These are phyloP conservation scores for Tubulanus polymorphus DNA, from an alignment of 2,888 invertebrate species.

Conservation along the genomic window DNA sequence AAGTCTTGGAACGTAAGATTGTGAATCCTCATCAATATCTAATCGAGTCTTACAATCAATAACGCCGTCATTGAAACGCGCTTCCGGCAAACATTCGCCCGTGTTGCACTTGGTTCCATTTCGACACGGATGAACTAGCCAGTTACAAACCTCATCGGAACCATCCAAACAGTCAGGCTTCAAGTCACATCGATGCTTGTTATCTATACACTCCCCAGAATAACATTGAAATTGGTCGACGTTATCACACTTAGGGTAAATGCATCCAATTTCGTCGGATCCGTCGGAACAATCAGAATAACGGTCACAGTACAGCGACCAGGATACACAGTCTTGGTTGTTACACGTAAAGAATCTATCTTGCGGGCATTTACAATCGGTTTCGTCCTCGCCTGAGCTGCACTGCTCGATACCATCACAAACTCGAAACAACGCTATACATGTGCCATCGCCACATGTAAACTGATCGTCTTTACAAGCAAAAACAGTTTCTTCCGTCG, in stretches of 20 bases:
- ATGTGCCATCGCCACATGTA: not conserved
- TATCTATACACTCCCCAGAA: not conserved
- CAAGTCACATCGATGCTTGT: not conserved
- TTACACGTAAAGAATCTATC: not conserved
- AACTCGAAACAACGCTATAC: not conserved
- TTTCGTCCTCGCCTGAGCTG: not conserved
- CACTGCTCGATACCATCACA: not conserved
- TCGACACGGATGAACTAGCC: not conserved
- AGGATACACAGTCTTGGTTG: not conserved
- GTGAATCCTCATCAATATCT: not conserved
- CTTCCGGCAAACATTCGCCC: slow-evolving; percentile 32
- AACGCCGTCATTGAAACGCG: slow-evolving; percentile 30
- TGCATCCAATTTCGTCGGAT: too few relatives aligned
- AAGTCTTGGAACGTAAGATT: not conserved
- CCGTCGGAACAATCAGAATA: too few relatives aligned
- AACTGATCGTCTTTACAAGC: too few relatives aligned
- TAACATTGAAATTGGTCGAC: not conserved
- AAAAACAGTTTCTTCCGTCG: too few relatives aligned
- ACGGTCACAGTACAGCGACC: too few relatives aligned
- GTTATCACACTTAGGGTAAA: not conserved
- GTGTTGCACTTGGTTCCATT: slow-evolving; percentile 23
- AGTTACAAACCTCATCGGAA: not conserved
- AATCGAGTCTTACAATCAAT: slow-evolving; percentile 13
- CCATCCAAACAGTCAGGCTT: not conserved
- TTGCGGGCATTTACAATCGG: not conserved